Evolutionary conservation across 2,797 vertebrate genomes (phyloP).

Genomic region (Knipowitschia caucasica): DNA sequence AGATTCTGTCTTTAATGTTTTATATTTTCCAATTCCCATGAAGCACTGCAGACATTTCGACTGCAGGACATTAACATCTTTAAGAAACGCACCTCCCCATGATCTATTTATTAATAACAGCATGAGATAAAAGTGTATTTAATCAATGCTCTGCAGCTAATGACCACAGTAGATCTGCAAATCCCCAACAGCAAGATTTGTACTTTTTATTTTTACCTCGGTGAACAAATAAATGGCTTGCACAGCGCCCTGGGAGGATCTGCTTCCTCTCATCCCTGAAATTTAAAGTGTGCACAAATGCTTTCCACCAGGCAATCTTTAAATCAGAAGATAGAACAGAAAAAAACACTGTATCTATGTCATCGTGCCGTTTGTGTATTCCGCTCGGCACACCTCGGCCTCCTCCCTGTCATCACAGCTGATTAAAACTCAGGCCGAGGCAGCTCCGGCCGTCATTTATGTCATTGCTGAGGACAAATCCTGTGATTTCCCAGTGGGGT

Average conservation of each 20-base stretch:
- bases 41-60: not conserved
- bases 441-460: conserved; percentile 58
- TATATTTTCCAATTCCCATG: no score
- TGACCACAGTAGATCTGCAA: conserved; percentile 14
- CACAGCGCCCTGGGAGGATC: conserved; percentile 13
- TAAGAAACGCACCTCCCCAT: not conserved
- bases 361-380: conserved; percentile 40
- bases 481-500: conserved; percentile 66
- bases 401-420: conserved; percentile 53
- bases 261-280: conserved; percentile 3
- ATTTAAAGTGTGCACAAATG: conserved; percentile 25
- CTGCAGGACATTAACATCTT: not conserved
- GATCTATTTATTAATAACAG: not conserved
- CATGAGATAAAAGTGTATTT: not conserved
- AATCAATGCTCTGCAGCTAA: conserved; percentile 2
- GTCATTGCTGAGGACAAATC: conserved; percentile 60
- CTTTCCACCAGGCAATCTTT: conserved; percentile 31
- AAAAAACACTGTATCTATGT: conserved; percentile 40
- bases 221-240: conserved; percentile 37
- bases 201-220: conserved; percentile 29
- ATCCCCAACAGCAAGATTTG: not conserved
- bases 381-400: conserved; percentile 33
- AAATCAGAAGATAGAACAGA: conserved; percentile 28
- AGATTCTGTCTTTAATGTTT: no score
- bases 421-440: conserved; percentile 59